Conservation (phyloP, 2,113 vertebrate species). For the Pimephales promelas region DNA sequence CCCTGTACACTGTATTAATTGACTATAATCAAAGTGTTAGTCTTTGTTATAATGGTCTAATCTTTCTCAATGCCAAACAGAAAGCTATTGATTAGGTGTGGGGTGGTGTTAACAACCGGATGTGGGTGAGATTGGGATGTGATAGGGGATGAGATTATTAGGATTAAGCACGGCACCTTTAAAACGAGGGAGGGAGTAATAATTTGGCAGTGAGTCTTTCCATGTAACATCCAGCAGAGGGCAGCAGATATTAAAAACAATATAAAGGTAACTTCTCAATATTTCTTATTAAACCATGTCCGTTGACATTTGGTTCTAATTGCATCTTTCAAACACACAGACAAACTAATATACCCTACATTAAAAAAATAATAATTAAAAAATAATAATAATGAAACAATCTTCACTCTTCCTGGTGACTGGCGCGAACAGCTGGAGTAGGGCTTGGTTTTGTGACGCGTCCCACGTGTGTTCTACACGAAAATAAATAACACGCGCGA, state of each 20-base stretch:
- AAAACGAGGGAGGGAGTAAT: no score
- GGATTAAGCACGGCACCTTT: no score
- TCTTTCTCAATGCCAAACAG: no score
- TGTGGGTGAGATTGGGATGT: no score
- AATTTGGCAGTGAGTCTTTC: neutral
- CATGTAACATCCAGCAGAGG: neutral
- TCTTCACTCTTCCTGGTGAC: neutral
- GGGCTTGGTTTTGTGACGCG: slow-evolving; percentile 37
- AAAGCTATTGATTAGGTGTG: no score
- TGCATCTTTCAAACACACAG: neutral
- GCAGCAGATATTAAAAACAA: neutral
- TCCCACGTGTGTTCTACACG: slow-evolving; percentile 41
- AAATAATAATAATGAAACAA: neutral
- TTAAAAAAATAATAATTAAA: neutral
- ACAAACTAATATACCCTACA: no score
- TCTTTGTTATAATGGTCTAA: no score
- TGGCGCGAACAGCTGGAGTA: slow-evolving; percentile 23
- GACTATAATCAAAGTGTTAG: no score
- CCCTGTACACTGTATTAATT: no score
- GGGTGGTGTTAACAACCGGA: no score
- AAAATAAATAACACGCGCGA: slow-evolving; percentile 26
- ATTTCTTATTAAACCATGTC: no score
- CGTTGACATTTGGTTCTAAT: neutral
- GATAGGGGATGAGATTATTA: no score
- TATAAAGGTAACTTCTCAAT: neutral